phyloP scores from a whole-genome alignment of 2,797 vertebrate species.

The Melanogrammus aeglefinus region DNA sequence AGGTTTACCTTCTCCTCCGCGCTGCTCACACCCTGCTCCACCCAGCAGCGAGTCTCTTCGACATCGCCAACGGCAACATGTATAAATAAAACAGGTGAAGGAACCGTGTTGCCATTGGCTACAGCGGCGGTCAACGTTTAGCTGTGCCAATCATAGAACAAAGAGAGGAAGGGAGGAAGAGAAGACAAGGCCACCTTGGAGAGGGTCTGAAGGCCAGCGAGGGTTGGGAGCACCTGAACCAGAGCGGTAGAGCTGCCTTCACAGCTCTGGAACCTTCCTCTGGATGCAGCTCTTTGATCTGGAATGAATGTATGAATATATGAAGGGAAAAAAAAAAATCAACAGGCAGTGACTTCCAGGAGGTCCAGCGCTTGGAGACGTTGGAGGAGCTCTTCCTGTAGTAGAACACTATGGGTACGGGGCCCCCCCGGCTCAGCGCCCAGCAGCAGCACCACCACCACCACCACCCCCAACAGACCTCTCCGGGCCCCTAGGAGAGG shows the following conservation, averaged over 20 bases:
- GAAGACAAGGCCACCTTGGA: not conserved
- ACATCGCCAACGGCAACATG: slow-evolving; percentile 80
- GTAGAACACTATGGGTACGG: slow-evolving; percentile 16
- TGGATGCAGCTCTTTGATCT: not conserved
- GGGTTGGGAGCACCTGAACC: slow-evolving; percentile 34
- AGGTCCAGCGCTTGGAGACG: not conserved
- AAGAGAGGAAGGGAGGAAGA: slow-evolving; percentile 17
- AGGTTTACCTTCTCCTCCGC: slow-evolving; percentile 52
- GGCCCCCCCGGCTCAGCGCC: not conserved
- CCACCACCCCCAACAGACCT: too few species aligned
- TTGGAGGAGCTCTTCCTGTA: not conserved
- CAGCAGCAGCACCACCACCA: slow-evolving; percentile 16
- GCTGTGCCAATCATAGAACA: slow-evolving; percentile 53
- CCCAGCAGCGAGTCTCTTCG: slow-evolving; percentile 61
- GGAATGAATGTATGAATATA: not conserved
- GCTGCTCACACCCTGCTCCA: slow-evolving; percentile 48
- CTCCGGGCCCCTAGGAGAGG: slow-evolving; percentile 69
- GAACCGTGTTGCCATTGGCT: slow-evolving; percentile 64
- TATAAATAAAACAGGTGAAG: slow-evolving; percentile 72
- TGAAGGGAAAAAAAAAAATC: too few species aligned
- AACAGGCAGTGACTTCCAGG: not conserved
- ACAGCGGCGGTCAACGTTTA: slow-evolving; percentile 75
- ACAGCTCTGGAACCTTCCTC: slow-evolving; percentile 31
- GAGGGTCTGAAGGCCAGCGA: slow-evolving; percentile 16
- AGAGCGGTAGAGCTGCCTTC: slow-evolving; percentile 21